Conservation (phyloP, 2,888 invertebrate genomes). For the Thumatha senex region DNA sequence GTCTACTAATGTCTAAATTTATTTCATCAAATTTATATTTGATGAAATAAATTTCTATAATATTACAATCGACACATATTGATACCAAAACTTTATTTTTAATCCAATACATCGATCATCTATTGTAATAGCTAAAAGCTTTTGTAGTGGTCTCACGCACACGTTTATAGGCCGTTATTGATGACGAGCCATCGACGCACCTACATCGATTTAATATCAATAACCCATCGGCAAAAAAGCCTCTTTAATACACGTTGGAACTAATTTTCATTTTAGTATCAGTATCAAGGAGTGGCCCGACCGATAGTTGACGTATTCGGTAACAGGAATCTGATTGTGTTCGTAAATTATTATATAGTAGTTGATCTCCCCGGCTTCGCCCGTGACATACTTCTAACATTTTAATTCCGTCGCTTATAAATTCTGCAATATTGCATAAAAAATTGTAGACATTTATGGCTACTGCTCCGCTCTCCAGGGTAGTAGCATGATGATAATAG, state of each 20-base stretch:
- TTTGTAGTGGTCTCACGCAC: conserved; percentile 51
- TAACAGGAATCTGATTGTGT: conserved; percentile 16
- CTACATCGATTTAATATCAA: conserved; percentile 74
- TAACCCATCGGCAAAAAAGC: conserved; percentile 76
- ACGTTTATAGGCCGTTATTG: conserved; percentile 57
- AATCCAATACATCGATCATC: conserved; percentile 40
- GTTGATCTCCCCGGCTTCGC: no score
- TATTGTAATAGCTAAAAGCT: conserved; percentile 48
- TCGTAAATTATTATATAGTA: not conserved
- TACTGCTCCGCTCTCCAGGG: no score
- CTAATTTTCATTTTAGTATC: conserved; percentile 75
- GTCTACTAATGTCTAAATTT: no score
- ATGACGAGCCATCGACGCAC: conserved; percentile 66
- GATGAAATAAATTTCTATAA: not conserved
- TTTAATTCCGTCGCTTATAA: no score
- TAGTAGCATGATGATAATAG: no score
- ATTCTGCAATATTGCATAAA: no score
- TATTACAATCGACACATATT: not conserved
- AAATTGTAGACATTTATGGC: no score
- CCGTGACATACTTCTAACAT: no score
- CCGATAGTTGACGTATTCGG: conserved; percentile 36
- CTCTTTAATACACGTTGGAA: conserved; percentile 51
- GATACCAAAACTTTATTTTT: conserved; percentile 5
- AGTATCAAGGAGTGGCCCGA: conserved; percentile 65
- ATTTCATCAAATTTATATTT: no score